These are phyloP conservation scores for Opisthocomus hoazin DNA, from an alignment of 2,113 vertebrate species.

Conservation along the genomic window DNA sequence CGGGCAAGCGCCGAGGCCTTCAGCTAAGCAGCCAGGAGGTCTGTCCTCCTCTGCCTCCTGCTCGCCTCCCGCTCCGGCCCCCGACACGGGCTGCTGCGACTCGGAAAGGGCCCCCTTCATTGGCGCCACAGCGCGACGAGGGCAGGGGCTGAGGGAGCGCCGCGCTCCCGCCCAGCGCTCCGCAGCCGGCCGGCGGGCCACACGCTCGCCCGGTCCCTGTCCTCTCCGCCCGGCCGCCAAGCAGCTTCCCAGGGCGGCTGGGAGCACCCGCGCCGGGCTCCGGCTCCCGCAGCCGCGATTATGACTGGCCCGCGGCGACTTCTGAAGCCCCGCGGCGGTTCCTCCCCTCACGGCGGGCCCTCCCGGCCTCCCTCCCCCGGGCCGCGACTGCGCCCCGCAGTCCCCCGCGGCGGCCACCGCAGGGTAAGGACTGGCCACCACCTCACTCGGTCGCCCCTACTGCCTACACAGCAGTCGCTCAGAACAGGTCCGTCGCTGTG, in stretches of 20 bases:
- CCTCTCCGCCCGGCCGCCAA: too few species aligned
- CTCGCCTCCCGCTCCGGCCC: too few species aligned
- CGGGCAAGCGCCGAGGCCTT: fast-evolving
- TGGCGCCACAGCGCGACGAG: fast-evolving
- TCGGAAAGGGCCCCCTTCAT: background rate
- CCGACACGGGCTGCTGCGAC: background rate
- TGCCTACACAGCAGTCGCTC: background rate
- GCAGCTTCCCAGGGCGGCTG: background rate
- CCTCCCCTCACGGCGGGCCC: background rate
- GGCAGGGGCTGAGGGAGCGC: background rate
- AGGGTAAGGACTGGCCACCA: fast-evolving
- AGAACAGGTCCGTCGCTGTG: fast-evolving
- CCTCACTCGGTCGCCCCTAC: background rate
- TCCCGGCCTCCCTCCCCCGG: background rate
- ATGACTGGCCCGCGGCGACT: fast-evolving
- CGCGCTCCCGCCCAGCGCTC: background rate
- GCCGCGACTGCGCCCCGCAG: background rate
- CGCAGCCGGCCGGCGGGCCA: background rate
- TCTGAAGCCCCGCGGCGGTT: fast-evolving
- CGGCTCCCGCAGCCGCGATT: background rate
- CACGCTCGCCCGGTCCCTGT: background rate
- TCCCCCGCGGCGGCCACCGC: too few species aligned
- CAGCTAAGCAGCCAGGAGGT: fast-evolving
- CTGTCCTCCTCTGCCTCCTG: background rate
- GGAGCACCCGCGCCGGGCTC: background rate